Base-by-base conservation (phyloP, 2,888 invertebrate species). In the Lithophane ornitopus region DNA sequence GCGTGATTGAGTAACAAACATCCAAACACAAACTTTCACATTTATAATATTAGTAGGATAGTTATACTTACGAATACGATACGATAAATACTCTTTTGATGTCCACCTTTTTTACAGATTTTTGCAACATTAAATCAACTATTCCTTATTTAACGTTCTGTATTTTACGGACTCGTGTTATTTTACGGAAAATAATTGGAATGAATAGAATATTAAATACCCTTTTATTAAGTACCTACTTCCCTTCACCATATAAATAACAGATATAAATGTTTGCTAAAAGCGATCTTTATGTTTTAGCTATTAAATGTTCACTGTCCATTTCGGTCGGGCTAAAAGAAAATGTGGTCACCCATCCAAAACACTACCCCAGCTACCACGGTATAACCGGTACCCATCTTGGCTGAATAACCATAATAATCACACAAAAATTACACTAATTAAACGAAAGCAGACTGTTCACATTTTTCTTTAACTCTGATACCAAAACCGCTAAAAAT, bases 1-100 rank as follows among this genome's bases (percentile, higher is more conserved):
- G n/a, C n/a, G n/a, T n/a, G n/a, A n/a, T n/a, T n/a, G n/a, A n/a
- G n/a, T n/a, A n/a, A n/a, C n/a, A n/a, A n/a, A n/a, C n/a, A n/a
- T n/a, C n/a, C n/a, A n/a, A n/a, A n/a, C n/a, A n/a, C n/a, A n/a
- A n/a, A n/a, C n/a, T n/a, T n/a, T n/a, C n/a, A n/a, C n/a, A n/a
- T n/a, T n/a, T n/a, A n/a, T n/a, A n/a, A n/a, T n/a, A n/a, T n/a
- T n/a, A n/a, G n/a, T n/a, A n/a, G n/a, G n/a, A n/a, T n/a, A n/a
- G n/a, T n/a, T n/a, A 46, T 26, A 66, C 54, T 62, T 44, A 63
- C 28, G 44, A 52, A 79, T 39, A 78, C 52, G n/a, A 44, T 74
- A 54, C 6, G 26, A 41, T 74, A 74, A n/a, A 46, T 56, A 56
- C 8, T 39, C 49, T 44, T 41, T n/a, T 44, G 8, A 26, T 62